Evolutionary conservation across 2,797 vertebrate genomes (phyloP), one percentile per base, ranked within the genome.

Genomic region (Lerista edwardsae): DNA sequence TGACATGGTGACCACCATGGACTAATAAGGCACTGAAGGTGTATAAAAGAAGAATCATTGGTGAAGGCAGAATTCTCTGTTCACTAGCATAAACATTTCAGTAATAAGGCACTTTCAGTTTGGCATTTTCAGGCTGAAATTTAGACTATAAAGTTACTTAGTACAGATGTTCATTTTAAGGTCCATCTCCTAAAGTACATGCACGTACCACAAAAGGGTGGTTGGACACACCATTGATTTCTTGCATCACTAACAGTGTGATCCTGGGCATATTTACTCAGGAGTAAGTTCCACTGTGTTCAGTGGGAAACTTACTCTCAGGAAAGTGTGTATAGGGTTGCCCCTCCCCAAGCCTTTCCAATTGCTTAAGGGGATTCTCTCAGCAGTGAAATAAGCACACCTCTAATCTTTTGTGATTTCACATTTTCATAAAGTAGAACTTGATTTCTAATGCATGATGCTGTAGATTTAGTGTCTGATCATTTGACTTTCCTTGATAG

Each of bases 1-100:
- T 93, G 90, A 94, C 83, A 87, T 2, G 79, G 69, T 77, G 87
- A 79, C 94, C 89, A 94, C 71, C 89, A 55, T 72, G 85, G 84
- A 89, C 84, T 59, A n/a, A 41, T 19, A 83, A 41, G 11, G 9
- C 57, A 76, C 59, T 67, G 64, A 79, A 34, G 12, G 72, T 83
- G 73, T 27, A 1, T 62, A 73, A 39, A 69, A 65, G 88, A 34
- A 61, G 31, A 85, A 86, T 89, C 71, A 4, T 72, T 72, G 71
- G 21, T 21, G 59, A 68, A 71, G 71, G 55, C 78, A 15, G 12
- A 19, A 61, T 75, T 59, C 19, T 34, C 17, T 19, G 3, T 65
- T 80, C 14, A 34, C 10, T 27, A 29, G 36, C 36, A 68, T 75
- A 39, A 81, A 57, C 9, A 9, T 81, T 81, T 39, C 5, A 71